A percentile compares a stretch with the other conserved stretches of the same genome.
phyloP scores from a whole-genome alignment of 2,797 vertebrate species.

The Galago senegalensis region DNA sequence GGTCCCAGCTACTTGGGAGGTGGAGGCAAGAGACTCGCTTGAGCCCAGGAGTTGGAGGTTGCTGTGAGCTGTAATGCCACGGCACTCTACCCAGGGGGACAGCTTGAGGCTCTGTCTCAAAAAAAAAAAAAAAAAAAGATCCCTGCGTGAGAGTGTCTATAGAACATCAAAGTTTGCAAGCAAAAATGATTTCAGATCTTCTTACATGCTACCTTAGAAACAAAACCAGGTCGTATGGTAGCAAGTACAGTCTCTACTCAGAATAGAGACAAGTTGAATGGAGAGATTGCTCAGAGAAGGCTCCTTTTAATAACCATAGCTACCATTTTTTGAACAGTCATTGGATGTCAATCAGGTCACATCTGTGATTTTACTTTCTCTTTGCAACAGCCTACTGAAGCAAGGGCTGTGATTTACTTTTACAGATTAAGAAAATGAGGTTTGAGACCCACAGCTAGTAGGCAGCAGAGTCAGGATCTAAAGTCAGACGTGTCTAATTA shows the following conservation, averaged over 20 bases:
- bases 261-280: not conserved
- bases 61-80: too few relatives aligned
- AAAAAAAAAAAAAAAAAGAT: too few relatives aligned
- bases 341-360: not conserved
- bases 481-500: not conserved
- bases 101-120: too few relatives aligned
- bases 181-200: not conserved
- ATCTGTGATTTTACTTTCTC: conserved; percentile 25
- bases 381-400: not conserved
- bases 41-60: too few relatives aligned
- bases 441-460: not conserved
- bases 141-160: not conserved
- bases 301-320: not conserved
- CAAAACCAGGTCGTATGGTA: not conserved
- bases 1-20: too few relatives aligned
- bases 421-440: conserved; percentile 1
- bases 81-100: too few relatives aligned
- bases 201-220: not conserved
- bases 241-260: not conserved
- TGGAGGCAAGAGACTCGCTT: too few relatives aligned
- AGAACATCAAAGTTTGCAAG: not conserved
- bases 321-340: not conserved
- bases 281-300: not conserved
- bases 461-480: not conserved
- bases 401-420: not conserved